Evolutionary conservation across 1,140 invertebrate species (phyloP), one percentile per base, ranked within the genome.

Genomic region (Caerostris darwini): DNA sequence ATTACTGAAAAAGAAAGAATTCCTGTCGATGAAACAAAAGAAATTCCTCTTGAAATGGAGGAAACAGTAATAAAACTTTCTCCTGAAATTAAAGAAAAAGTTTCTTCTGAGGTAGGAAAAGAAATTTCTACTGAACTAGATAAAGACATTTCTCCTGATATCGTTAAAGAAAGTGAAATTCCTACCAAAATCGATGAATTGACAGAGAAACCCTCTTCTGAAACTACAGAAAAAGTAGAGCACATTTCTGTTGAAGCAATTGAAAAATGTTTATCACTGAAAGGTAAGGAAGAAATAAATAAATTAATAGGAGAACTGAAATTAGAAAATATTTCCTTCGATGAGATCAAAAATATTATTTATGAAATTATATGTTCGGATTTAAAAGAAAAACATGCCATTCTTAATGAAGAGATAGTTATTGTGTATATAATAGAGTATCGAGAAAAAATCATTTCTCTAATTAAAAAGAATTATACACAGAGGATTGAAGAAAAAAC

Each of bases 1-100:
- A 34, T 34, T 2, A 34, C 34, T 34, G 97, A 95, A 97, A 96
- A 92, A 59, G 89, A 95, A 81, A 94, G 94, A n/a, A 85, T 93
- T n/a, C 54, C 17, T 17, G 14, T 10, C 10, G 14, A 34, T 34
- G 34, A 34, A 34, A 34, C 34, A 94, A 59, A 34, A 34, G 34
- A 34, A 34, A 34, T 34, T 34, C 34, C 34, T 34, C 34, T 34
- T 34, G 34, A 34, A 34, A 34, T 34, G 34, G 34, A 34, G 34
- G 34, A 34, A 34, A 34, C 34, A 34, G 34, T 2, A 34, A 34
- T 34, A 34, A 34, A 34, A 34, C 34, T 34, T 81, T 50, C 67
- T 4, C 57, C 12, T 0, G 54, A 77, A 34, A 34, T 34, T 34
- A 34, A 34, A 34, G 34, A 34, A 34, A 34, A 34, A 34, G 34